These are phyloP conservation scores for Balaeniceps rex DNA, from an alignment of 2,113 vertebrate species.

Conservation along the genomic window DNA sequence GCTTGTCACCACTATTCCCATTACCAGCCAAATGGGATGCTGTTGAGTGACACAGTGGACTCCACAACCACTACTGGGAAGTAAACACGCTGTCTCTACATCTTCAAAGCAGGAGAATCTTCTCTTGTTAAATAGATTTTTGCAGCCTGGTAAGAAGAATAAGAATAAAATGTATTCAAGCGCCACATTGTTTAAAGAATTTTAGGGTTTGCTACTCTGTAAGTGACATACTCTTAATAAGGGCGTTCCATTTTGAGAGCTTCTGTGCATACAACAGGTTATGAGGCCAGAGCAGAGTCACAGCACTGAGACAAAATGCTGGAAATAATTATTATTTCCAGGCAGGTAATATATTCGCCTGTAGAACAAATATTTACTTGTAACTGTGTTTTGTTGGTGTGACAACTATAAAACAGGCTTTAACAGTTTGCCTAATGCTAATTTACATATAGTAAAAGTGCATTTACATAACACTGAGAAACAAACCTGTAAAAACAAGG, in stretches of 20 bases:
- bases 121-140: neutral
- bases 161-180: neutral
- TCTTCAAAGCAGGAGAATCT: neutral
- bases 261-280: neutral
- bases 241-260: neutral
- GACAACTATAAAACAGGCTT: neutral
- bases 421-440: neutral
- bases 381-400: neutral
- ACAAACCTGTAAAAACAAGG: neutral
- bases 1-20: neutral
- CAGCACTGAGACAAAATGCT: neutral
- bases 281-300: neutral
- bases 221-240: neutral
- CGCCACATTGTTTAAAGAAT: neutral
- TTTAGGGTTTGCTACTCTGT: neutral
- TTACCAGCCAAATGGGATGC: neutral
- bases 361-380: constrained; percentile 30
- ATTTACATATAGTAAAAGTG: constrained; percentile 18
- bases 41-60: neutral
- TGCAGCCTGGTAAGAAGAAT: neutral
- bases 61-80: neutral
- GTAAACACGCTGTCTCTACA: neutral
- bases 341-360: neutral
- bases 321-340: neutral
- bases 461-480: constrained; percentile 27